Percentiles rank a stretch among this genome's conserved stretches.
Evolutionary conservation across 2,113 vertebrate species (phyloP).

Genomic region (Nanger granti): DNA sequence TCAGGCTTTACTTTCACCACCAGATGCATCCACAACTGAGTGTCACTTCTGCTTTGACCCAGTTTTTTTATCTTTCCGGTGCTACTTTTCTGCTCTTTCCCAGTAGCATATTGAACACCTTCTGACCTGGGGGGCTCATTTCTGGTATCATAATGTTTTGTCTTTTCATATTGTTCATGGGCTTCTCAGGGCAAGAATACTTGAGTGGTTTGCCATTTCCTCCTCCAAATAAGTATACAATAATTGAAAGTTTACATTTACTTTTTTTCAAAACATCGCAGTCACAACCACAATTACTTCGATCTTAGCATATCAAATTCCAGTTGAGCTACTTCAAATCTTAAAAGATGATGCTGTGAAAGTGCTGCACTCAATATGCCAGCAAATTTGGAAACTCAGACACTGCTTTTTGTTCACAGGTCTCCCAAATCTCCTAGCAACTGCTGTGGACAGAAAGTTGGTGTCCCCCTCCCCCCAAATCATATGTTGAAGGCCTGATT

Average conservation of each 20-base stretch:
- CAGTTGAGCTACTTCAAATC: background rate
- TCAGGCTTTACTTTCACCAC: background rate
- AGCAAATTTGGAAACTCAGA: background rate
- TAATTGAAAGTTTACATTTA: background rate
- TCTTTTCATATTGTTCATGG: background rate
- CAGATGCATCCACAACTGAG: background rate
- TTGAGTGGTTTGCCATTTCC: background rate
- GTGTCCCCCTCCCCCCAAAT: background rate
- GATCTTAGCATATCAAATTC: background rate
- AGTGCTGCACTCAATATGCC: background rate
- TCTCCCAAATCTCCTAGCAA: background rate
- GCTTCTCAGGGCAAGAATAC: background rate
- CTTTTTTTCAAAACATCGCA: background rate
- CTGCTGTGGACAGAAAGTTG: background rate
- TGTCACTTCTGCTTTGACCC: background rate
- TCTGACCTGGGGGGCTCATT: background rate
- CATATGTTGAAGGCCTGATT: background rate
- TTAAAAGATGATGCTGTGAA: background rate
- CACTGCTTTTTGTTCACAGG: background rate
- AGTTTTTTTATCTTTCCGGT: background rate
- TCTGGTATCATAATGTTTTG: background rate
- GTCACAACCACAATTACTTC: background rate
- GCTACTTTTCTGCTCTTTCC: background rate
- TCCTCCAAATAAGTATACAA: background rate
- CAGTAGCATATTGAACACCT: background rate